Evolutionary conservation across 2,888 invertebrate genomes (phyloP).

Genomic region (Xanthorhoe spadicearia): DNA sequence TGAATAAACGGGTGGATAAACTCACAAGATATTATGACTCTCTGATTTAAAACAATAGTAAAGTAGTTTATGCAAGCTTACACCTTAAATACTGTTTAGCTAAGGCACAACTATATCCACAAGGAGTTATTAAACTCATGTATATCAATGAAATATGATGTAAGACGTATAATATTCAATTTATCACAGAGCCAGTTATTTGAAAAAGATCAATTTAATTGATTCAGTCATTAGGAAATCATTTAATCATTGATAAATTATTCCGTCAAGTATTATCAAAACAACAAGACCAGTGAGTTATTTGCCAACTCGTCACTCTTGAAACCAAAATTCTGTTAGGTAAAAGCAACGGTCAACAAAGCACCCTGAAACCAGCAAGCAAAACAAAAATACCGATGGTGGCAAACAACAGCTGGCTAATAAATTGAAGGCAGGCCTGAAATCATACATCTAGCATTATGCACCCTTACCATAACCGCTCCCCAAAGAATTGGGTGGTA

Average conservation of each 20-base stretch:
- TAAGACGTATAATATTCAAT: too few relatives aligned
- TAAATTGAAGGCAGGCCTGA: constrained; percentile 67
- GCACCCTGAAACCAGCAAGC: constrained; percentile 16
- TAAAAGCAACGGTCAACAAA: background rate
- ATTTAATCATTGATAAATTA: too few relatives aligned
- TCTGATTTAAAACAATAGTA: background rate
- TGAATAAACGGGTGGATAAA: background rate
- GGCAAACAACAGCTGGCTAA: constrained; percentile 63
- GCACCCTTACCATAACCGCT: constrained; percentile 80
- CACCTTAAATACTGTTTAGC: too few relatives aligned
- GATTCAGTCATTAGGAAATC: too few relatives aligned
- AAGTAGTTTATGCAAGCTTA: too few relatives aligned
- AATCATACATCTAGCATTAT: constrained; percentile 76
- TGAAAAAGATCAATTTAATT: too few relatives aligned
- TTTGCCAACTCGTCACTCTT: too few relatives aligned
- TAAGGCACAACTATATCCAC: too few relatives aligned
- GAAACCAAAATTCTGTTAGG: background rate
- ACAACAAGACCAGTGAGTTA: too few relatives aligned
- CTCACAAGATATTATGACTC: background rate
- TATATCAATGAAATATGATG: too few relatives aligned
- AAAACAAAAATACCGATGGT: constrained; percentile 43
- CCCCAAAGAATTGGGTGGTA: constrained; percentile 79
- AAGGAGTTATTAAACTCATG: too few relatives aligned
- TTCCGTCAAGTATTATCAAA: too few relatives aligned
- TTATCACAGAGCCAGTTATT: background rate